A percentile compares a stretch with the other conserved stretches of the same genome.
These are phyloP conservation scores for Ectropis crepuscularia DNA, from an alignment of 2,888 invertebrate genomes.

Conservation along the genomic window DNA sequence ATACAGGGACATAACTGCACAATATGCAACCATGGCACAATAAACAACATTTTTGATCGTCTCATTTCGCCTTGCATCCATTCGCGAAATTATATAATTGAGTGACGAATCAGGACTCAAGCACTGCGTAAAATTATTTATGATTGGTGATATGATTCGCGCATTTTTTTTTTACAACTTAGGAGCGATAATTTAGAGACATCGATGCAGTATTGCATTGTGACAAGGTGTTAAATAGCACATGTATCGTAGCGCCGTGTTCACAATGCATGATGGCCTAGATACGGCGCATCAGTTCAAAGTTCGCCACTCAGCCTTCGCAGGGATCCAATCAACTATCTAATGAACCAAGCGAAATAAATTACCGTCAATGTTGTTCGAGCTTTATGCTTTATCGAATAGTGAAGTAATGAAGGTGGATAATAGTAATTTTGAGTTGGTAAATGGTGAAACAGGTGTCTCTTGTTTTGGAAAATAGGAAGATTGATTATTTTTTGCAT, in stretches of 20 bases:
- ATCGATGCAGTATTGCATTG: background rate
- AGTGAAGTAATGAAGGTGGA: no score
- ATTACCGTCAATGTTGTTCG: constrained; percentile 53
- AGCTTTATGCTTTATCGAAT: constrained; percentile 14
- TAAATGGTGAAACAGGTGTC: no score
- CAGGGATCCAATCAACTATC: constrained; percentile 75
- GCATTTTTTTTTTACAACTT: background rate
- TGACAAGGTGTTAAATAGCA: constrained; percentile 2
- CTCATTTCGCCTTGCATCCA: no score
- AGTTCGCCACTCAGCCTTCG: constrained; percentile 75
- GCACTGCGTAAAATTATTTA: no score
- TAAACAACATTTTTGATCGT: background rate
- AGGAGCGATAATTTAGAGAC: background rate
- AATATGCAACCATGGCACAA: constrained; percentile 2
- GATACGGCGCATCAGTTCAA: constrained; percentile 65
- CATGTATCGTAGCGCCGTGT: constrained; percentile 18
- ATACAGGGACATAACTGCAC: background rate
- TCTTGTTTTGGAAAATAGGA: no score
- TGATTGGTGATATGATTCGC: no score
- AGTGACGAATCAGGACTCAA: no score
- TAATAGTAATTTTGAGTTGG: no score
- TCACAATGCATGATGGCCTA: constrained; percentile 46
- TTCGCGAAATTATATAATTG: no score
- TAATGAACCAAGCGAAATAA: constrained; percentile 68
- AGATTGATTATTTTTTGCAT: no score